phyloP scores from a whole-genome alignment of 2,888 invertebrate species.

The Charanyca ferruginea region DNA sequence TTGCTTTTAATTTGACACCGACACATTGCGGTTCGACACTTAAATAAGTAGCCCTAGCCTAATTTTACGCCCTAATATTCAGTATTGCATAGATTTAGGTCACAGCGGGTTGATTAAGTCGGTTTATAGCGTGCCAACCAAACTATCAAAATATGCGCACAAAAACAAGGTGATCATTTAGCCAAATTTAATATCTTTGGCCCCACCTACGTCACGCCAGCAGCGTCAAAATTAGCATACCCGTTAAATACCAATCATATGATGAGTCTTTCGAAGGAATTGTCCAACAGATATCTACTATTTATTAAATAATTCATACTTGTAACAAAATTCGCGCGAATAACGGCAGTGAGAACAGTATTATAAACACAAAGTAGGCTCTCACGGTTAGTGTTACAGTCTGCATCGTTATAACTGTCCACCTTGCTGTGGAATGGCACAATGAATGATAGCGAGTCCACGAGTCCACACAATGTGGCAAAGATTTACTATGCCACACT shows the following conservation, averaged over 20 bases:
- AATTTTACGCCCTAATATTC: slow-evolving; percentile 30
- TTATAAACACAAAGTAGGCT: slow-evolving; percentile 62
- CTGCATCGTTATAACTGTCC: slow-evolving; percentile 70
- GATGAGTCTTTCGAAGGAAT: slow-evolving; percentile 7
- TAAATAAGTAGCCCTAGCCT: slow-evolving; percentile 36
- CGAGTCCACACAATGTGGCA: slow-evolving; percentile 9
- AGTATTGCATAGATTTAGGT: slow-evolving; percentile 55
- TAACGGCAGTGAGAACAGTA: slow-evolving; percentile 63
- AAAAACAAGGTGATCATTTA: slow-evolving; percentile 36
- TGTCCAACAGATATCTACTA: background rate
- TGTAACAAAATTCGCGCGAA: slow-evolving; percentile 45
- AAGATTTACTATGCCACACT: slow-evolving; percentile 16
- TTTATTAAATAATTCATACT: slow-evolving; percentile 33
- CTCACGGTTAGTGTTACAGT: slow-evolving; percentile 72
- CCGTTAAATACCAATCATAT: slow-evolving; percentile 31
- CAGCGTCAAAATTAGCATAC: slow-evolving; percentile 64
- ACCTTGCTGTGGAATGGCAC: slow-evolving; percentile 56
- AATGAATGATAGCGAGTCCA: slow-evolving; percentile 36
- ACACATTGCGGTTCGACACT: slow-evolving; percentile 5
- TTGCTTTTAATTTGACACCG: slow-evolving; percentile 18
- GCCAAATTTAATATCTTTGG: slow-evolving; percentile 25
- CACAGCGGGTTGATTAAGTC: slow-evolving; percentile 58
- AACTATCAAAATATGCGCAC: slow-evolving; percentile 54
- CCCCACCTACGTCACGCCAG: slow-evolving; percentile 33
- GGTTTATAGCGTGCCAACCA: slow-evolving; percentile 56